A percentile compares a stretch with the other conserved stretches of the same genome.
Evolutionary conservation across 2,888 invertebrate species (phyloP).

Genomic region (Ectobius pallidus): DNA sequence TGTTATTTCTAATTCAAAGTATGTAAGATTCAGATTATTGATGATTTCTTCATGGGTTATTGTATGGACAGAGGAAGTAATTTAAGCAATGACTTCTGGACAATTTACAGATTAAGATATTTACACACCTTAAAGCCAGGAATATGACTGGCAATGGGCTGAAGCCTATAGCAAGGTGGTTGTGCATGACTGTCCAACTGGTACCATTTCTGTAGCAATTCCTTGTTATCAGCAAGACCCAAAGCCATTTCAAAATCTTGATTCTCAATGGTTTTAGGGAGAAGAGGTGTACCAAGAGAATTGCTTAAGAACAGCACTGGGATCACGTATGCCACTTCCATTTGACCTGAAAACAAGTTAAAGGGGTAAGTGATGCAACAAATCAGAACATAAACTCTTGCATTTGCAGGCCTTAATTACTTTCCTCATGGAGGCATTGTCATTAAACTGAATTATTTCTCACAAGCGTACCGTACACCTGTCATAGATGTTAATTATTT

Average conservation of each 20-base stretch:
- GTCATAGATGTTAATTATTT: background rate
- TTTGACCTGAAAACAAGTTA: slow-evolving; percentile 65
- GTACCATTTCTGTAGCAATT: slow-evolving; percentile 62
- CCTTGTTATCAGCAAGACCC: slow-evolving; percentile 63
- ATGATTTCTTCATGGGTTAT: too few species aligned
- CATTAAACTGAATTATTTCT: background rate
- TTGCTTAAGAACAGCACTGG: slow-evolving; percentile 81
- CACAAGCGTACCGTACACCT: too few species aligned
- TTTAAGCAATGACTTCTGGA: too few species aligned
- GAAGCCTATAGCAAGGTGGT: slow-evolving; percentile 78
- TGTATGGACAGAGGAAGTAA: too few species aligned
- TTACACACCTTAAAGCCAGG: slow-evolving; percentile 57
- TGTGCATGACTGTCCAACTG: slow-evolving; percentile 72
- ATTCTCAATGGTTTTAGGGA: slow-evolving; percentile 79
- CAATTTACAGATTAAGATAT: too few species aligned
- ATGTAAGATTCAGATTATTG: too few species aligned
- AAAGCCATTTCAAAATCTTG: slow-evolving; percentile 79
- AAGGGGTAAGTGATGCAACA: background rate
- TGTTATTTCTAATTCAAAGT: too few species aligned
- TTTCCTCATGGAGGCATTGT: background rate
- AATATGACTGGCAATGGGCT: slow-evolving; percentile 62
- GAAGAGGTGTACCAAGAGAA: slow-evolving; percentile 74
- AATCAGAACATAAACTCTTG: too few species aligned
- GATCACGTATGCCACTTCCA: slow-evolving; percentile 75
- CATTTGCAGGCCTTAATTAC: too few species aligned